Base-by-base conservation (phyloP, 2,888 invertebrate species). In the Dryobota labecula region DNA sequence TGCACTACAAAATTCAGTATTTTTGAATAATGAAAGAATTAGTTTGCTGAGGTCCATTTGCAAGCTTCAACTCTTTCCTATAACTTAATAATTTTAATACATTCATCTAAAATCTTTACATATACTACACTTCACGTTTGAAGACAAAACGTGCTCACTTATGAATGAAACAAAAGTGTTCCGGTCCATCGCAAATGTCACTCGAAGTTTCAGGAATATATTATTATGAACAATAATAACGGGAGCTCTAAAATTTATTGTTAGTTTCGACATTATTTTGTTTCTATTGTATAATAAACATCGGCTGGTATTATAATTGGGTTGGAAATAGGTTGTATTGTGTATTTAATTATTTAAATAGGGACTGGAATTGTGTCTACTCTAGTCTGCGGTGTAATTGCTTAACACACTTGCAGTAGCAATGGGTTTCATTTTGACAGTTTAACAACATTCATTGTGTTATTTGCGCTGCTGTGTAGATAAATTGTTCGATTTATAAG, bases 131-230 rank as follows among this genome's bases (percentile, higher is more conserved):
- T 4, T 2, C 33, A 41, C 49, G 67, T 78, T 69, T 64, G 70
- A 78, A 84, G 65, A 87, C 87, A 87, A 88, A 88, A 86, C 84
- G 80, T 78, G 76, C 66, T 74, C 82, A 80, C 83, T 86, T 88
- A 89, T 91, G 91, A 91, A 91, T 91, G 91, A 89, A 91, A 91
- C 91, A 91, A 91, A 91, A 91, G 90, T 89, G 89, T 88, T 87
- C 83, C 86, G 88, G 83, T 82, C 83, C 80, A 75, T 81, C 77
- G 88, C 87, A 90, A 90, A 90, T 89, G 90, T 89, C 91, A 86
- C 66, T 81, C 78, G 73, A 33, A 75, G 73, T 49, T 65, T 76
- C 84, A 84, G 82, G 87, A 86, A 86, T 88, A 84, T 84, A 84
- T 73, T 73, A 79, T 79, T 63, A 41, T 41, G 70, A 75, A 68